Evolutionary conservation across 1,140 invertebrate genomes (phyloP).

Genomic region (Cotesia glomerata): DNA sequence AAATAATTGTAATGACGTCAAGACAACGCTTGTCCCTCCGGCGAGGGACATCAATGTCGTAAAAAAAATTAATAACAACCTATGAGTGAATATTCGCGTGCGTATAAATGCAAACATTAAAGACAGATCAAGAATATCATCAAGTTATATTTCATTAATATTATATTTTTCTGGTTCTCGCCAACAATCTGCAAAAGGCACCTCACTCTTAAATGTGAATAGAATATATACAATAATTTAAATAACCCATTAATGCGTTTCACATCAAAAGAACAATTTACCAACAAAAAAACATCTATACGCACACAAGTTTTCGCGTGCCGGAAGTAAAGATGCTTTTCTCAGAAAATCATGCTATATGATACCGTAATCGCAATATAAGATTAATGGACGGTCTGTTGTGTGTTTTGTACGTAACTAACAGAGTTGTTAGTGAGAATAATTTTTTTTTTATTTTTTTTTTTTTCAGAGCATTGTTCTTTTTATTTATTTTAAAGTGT

Average conservation of each 20-base stretch:
- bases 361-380: neutral
- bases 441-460: neutral
- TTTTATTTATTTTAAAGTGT: neutral
- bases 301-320: conserved; percentile 5
- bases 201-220: neutral
- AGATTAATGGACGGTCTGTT: neutral
- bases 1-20: no score
- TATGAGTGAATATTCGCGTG: conserved; percentile 12
- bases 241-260: neutral
- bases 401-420: neutral
- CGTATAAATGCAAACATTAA: neutral
- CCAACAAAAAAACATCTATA: neutral
- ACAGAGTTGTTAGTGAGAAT: neutral
- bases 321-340: conserved; percentile 4
- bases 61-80: neutral
- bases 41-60: neutral
- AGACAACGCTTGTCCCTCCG: neutral
- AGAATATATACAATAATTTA: neutral
- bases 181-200: no score
- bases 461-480: no score
- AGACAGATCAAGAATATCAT: neutral
- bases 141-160: no score
- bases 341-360: neutral
- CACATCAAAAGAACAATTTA: neutral
- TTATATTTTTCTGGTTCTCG: no score